Base-by-base conservation (phyloP, 2,888 invertebrate species). In the Galerucella calmariensis region DNA sequence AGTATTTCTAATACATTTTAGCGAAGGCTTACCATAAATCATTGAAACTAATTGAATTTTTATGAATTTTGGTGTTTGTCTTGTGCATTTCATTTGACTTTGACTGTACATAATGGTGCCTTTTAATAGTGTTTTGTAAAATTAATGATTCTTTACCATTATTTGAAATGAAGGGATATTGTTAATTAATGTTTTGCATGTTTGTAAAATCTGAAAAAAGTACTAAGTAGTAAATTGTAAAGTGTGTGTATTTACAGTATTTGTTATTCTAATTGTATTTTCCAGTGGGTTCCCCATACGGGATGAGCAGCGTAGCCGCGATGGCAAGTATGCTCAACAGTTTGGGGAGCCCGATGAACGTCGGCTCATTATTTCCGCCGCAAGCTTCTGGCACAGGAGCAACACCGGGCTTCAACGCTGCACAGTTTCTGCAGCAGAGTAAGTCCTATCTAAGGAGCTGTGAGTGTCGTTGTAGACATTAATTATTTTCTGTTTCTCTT, bases 361-460 rank as follows among this genome's bases (percentile, higher is more conserved):
- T 86, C 83, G 85, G 85, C 76, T 84, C 83, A 62, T 84, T 74
- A 81, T 85, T 74, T 77, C 81, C 73, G 79, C 82, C 76, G 76
- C 82, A 75, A 83, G 81, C 76, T 80, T 78, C 70, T 9, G 80
- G 78, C 56, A 80, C 79, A 8, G 80, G 79, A 27, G 78, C 79
- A 69, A 84, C 83, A 62, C 84, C 85, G 83, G 91, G 90, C 69
- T 91, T 90, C 88, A 93, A 90, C 90, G 93, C 94, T 85, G 93
- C 94, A 87, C 93, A 94, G 85, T 91, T 95, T 87, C 90, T 95
- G 88, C 94, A 94, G 88, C 94, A 94, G 91, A 94, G 94, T 95
- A 92, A 94, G 94, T 93, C 82, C 63, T 62, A 73, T 73, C 63
- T 72, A 67, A 77, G 67, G 74, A 77, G 76, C 78, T 74, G 78